Conservation (phyloP, 1,140 invertebrate species). For the Bursaphelenchus mucronatus region DNA sequence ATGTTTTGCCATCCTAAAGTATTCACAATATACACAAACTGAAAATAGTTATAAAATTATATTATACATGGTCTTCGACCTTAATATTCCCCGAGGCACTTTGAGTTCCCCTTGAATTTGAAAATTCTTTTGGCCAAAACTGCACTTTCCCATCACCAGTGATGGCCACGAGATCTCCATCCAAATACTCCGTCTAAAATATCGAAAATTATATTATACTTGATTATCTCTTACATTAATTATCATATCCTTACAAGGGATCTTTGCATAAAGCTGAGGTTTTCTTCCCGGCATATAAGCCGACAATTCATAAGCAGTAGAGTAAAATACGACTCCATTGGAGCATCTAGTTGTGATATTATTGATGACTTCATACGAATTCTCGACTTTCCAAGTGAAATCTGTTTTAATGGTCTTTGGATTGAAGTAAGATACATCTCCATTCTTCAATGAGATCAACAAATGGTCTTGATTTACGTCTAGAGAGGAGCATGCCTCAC, state of each 20-base stretch:
- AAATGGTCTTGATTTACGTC: conserved; percentile 2
- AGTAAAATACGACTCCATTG: conserved; percentile 12
- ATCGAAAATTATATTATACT: no score
- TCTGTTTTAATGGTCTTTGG: conserved; percentile 5
- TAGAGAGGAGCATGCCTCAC: neutral
- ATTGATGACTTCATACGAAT: neutral
- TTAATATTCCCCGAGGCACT: no score
- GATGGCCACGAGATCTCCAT: no score
- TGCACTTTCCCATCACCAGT: no score
- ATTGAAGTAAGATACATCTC: conserved; percentile 10
- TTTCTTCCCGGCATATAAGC: conserved; percentile 11
- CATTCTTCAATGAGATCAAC: neutral
- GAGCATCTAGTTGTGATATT: neutral
- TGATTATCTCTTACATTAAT: no score
- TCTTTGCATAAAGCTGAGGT: conserved; percentile 3
- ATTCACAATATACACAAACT: no score
- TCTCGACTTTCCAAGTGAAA: neutral
- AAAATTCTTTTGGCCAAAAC: no score
- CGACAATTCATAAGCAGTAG: neutral
- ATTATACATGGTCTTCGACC: no score
- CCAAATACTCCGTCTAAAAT: no score
- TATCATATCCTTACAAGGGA: conserved; percentile 11
- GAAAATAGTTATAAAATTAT: no score
- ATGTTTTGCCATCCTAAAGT: no score
- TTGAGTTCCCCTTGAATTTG: no score